phyloP scores from a whole-genome alignment of 1,140 invertebrate genomes.

The Mya arenaria region DNA sequence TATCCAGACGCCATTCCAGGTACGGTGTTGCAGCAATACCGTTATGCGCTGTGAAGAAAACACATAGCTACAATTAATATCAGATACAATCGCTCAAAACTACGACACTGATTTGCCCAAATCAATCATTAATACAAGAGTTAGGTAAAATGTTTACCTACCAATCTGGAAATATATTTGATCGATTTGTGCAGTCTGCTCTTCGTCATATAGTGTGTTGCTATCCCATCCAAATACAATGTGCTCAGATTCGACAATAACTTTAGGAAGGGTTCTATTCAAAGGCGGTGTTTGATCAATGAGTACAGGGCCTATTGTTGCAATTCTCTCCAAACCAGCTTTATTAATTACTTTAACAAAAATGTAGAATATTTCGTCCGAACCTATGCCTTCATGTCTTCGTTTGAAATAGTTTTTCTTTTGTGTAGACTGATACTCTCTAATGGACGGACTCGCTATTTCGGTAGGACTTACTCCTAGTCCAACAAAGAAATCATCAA shows the following conservation, averaged over 20 bases:
- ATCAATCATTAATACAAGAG: not conserved
- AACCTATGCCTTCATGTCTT: constrained; percentile 54
- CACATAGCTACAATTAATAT: too few species aligned
- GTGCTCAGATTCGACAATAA: not conserved
- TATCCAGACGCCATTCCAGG: constrained; percentile 6
- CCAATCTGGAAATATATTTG: not conserved
- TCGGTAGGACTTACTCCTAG: constrained; percentile 36
- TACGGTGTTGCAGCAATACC: constrained; percentile 14
- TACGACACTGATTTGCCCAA: not conserved
- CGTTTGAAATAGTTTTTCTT: constrained; percentile 6
- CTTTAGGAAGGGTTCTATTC: constrained; percentile 17
- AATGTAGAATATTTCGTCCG: constrained; percentile 53
- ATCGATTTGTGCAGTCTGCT: constrained; percentile 45
- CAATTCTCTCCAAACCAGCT: constrained; percentile 51
- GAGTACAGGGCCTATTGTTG: constrained; percentile 58
- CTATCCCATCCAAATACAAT: constrained; percentile 53
- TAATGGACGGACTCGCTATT: constrained; percentile 32
- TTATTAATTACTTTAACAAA: constrained; percentile 61
- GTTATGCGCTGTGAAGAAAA: constrained; percentile 15
- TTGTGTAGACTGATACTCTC: constrained; percentile 8
- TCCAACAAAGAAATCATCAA: constrained; percentile 55
- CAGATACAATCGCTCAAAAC: not conserved
- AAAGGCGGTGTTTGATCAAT: constrained; percentile 66
- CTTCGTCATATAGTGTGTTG: constrained; percentile 54
- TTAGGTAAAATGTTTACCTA: not conserved